Evolutionary conservation across 1,140 invertebrate genomes (phyloP).

Genomic region (Microplitis demolitor): DNA sequence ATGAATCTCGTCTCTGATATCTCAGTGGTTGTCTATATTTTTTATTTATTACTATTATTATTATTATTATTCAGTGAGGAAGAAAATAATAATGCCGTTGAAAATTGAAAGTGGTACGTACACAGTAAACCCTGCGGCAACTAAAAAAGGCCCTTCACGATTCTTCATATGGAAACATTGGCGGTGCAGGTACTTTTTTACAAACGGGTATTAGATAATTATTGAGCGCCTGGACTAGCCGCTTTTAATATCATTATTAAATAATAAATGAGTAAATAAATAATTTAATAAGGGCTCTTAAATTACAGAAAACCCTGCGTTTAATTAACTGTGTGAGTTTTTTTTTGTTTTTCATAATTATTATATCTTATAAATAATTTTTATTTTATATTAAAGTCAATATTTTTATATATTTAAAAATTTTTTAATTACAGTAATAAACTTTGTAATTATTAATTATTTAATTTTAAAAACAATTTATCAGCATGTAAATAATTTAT

Average conservation of each 20-base stretch:
- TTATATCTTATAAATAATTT: background rate
- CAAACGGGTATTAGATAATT: no score
- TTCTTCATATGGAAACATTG: conserved; percentile 58
- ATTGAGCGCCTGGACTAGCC: no score
- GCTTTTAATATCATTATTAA: no score
- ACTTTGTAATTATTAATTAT: no score
- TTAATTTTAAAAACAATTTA: no score
- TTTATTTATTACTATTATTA: background rate
- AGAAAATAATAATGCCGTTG: conserved; percentile 49
- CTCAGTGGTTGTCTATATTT: background rate
- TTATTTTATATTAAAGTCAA: background rate
- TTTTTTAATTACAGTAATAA: no score
- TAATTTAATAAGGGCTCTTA: no score
- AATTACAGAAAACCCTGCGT: conserved; percentile 1
- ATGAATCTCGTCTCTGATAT: background rate
- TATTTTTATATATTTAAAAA: background rate
- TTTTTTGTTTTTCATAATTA: no score
- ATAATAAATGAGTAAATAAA: background rate
- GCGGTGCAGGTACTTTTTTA: conserved; percentile 52
- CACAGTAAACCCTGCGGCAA: conserved; percentile 50
- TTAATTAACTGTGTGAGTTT: conserved; percentile 17
- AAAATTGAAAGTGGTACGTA: conserved; percentile 58
- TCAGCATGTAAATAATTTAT: no score
- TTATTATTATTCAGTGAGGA: conserved; percentile 18
- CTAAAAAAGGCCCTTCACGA: conserved; percentile 51